Conservation (phyloP, 2,797 vertebrate species). For the Acridotheres tristis region DNA sequence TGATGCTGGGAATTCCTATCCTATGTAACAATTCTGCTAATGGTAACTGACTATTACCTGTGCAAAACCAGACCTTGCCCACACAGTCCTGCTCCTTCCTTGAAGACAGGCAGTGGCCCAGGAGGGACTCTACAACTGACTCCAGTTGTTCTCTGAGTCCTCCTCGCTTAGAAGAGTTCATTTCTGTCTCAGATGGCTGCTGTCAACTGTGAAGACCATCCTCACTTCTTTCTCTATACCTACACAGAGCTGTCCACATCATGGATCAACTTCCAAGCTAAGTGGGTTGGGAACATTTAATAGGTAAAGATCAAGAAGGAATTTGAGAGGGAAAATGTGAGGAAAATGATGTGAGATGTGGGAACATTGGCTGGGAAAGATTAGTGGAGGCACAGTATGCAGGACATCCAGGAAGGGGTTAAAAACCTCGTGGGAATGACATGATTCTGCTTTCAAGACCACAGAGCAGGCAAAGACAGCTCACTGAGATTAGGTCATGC, state of each 20-base stretch:
- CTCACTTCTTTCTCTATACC: background rate
- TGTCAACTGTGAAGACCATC: background rate
- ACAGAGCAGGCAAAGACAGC: conserved; percentile 42
- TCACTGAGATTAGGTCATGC: conserved; percentile 56
- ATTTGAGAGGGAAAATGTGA: background rate
- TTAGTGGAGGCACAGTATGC: background rate
- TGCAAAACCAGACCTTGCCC: background rate
- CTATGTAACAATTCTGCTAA: background rate
- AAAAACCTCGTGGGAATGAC: background rate
- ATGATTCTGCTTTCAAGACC: conserved; percentile 31
- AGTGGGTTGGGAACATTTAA: background rate
- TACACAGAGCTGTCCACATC: background rate
- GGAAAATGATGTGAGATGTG: background rate
- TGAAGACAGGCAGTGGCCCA: background rate
- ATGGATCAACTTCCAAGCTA: background rate
- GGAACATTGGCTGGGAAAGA: background rate
- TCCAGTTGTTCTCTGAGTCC: background rate
- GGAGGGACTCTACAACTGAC: background rate
- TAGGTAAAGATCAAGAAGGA: background rate
- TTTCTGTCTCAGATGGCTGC: background rate
- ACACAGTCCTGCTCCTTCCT: background rate
- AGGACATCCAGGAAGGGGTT: background rate
- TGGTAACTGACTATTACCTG: background rate
- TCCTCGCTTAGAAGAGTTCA: background rate
- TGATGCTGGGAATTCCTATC: background rate